Conservation (phyloP, 2,797 vertebrate genomes). For the Echiichthys vipera region DNA sequence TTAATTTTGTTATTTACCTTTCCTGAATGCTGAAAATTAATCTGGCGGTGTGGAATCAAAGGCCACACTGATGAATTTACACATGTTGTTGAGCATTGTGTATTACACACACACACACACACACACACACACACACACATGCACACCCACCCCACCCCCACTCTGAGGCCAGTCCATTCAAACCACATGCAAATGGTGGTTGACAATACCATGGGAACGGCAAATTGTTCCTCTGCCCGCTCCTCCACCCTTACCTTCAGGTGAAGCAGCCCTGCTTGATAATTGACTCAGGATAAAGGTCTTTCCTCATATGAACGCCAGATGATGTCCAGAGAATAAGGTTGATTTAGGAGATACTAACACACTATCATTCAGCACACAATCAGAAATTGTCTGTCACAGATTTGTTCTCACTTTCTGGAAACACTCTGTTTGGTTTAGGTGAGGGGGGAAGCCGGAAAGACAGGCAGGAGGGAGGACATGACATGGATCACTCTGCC, state of each 20-base stretch:
- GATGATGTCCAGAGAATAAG: too few relatives aligned
- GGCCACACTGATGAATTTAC: background rate
- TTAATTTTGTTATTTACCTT: background rate
- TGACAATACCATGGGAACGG: constrained; percentile 49
- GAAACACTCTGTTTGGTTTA: background rate
- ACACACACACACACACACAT: too few relatives aligned
- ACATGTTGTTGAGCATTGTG: constrained; percentile 8
- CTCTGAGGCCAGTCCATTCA: constrained; percentile 59
- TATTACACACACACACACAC: constrained; percentile 23
- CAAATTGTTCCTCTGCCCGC: constrained; percentile 13
- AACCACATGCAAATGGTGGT: constrained; percentile 75
- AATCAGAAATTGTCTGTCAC: too few relatives aligned
- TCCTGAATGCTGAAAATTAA: background rate
- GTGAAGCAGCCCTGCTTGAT: background rate
- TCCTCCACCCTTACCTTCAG: background rate
- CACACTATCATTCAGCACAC: too few relatives aligned
- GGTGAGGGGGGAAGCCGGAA: too few relatives aligned
- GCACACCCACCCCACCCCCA: background rate
- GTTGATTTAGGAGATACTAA: too few relatives aligned
- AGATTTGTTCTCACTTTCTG: too few relatives aligned
- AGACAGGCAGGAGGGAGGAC: too few relatives aligned
- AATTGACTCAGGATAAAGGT: too few relatives aligned
- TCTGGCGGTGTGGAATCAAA: background rate
- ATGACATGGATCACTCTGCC: too few relatives aligned
- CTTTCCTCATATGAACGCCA: too few relatives aligned